Evolutionary conservation across 2,797 vertebrate genomes (phyloP).

Genomic region (Gambusia yucatana): DNA sequence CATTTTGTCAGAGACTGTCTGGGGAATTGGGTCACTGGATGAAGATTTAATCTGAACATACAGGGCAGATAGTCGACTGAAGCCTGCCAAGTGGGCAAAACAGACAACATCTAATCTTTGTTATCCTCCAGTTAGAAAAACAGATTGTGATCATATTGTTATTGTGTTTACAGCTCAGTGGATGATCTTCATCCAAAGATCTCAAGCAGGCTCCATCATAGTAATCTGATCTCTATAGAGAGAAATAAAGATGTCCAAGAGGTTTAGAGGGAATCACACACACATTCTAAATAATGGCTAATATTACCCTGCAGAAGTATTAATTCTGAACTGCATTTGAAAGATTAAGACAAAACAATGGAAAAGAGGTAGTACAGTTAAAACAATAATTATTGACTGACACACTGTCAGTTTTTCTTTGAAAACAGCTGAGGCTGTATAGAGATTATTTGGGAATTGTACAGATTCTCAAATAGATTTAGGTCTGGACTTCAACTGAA

Average conservation of each 20-base stretch:
- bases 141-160: constrained; percentile 60
- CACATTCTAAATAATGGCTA: not conserved
- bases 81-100: constrained; percentile 56
- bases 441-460: not conserved
- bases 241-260: constrained; percentile 32
- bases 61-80: constrained; percentile 48
- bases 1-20: constrained; percentile 58
- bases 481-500: not conserved
- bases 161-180: constrained; percentile 54
- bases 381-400: not conserved
- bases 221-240: constrained; percentile 52
- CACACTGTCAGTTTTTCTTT: not conserved
- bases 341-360: not conserved
- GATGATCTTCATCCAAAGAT: constrained; percentile 45
- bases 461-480: not conserved
- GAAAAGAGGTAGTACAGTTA: not conserved
- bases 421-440: not conserved
- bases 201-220: constrained; percentile 54
- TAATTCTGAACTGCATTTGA: not conserved
- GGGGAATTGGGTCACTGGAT: constrained; percentile 70
- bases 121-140: constrained; percentile 45
- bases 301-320: not conserved
- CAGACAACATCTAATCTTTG: constrained; percentile 57
- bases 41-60: constrained; percentile 68
- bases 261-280: constrained; percentile 3